Evolutionary conservation across 2,113 vertebrate genomes (phyloP).

Genomic region (Himantopus leucocephalus): DNA sequence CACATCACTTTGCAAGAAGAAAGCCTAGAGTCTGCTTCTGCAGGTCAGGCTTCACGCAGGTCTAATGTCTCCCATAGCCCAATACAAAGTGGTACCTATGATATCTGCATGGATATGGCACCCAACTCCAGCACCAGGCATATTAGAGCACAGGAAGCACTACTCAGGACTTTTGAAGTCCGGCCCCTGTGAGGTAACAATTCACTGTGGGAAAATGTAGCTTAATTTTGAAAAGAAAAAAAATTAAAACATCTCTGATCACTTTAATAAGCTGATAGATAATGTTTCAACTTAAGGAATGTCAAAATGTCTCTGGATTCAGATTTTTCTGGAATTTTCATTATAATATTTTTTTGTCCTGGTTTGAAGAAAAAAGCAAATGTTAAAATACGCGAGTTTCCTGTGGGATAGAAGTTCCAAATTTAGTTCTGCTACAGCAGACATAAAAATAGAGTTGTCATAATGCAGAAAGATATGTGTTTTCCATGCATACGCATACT

Average conservation of each 20-base stretch:
- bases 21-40: not conserved
- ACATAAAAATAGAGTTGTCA: not conserved
- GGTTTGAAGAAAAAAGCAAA: not conserved
- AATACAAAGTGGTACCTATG: not conserved
- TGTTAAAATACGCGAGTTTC: not conserved
- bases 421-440: not conserved
- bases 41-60: not conserved
- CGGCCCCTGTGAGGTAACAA: fast-evolving
- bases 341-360: not conserved
- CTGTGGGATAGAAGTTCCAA: slow-evolving; percentile 9
- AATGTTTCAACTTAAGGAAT: not conserved
- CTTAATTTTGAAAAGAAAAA: not conserved
- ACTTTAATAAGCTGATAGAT: not conserved
- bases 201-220: not conserved
- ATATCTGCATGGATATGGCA: too few relatives aligned
- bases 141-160: not conserved
- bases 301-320: not conserved
- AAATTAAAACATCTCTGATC: not conserved
- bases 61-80: not conserved
- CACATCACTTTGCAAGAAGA: not conserved
- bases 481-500: not conserved
- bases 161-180: not conserved
- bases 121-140: not conserved
- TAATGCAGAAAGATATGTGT: not conserved
- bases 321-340: slow-evolving; percentile 26